phyloP scores from a whole-genome alignment of 1,140 invertebrate genomes.

The Arion vulgaris region DNA sequence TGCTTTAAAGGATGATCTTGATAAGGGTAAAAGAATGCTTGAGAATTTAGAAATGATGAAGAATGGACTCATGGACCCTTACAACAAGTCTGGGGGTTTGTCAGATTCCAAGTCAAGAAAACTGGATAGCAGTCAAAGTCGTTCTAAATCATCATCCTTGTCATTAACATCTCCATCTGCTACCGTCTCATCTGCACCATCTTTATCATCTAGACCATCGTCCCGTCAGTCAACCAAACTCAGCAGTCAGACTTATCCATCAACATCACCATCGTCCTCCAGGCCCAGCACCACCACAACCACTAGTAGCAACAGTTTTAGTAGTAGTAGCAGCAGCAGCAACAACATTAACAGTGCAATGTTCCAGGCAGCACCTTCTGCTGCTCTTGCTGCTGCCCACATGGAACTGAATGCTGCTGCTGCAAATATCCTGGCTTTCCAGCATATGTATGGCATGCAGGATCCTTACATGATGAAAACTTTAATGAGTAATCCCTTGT shows the following conservation, averaged over 20 bases:
- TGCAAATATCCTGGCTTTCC: conserved; percentile 30
- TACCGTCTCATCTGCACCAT: conserved; percentile 6
- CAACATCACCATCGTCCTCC: conserved; percentile 24
- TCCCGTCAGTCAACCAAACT: conserved; percentile 32
- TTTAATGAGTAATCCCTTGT: conserved; percentile 36
- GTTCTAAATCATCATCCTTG: conserved; percentile 5
- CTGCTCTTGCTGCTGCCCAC: conserved; percentile 37
- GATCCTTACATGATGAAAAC: conserved; percentile 41
- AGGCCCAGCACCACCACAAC: background rate
- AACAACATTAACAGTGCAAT: conserved; percentile 1
- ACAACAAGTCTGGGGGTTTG: background rate
- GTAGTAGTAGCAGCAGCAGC: background rate
- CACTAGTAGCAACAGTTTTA: conserved; percentile 13
- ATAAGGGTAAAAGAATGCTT: conserved; percentile 38
- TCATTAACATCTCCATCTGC: conserved; percentile 1
- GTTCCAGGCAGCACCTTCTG: conserved; percentile 37
- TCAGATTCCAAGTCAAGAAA: conserved; percentile 27
- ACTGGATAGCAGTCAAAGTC: conserved; percentile 32
- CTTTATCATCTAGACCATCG: conserved; percentile 30
- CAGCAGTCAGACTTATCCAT: conserved; percentile 2
- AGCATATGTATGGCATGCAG: conserved; percentile 41
- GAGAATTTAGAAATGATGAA: conserved; percentile 39
- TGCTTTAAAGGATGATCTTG: conserved; percentile 34
- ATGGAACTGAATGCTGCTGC: conserved; percentile 38
- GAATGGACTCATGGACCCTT: conserved; percentile 32